Conservation (phyloP, 1,140 invertebrate species). For the Drepana arcuata region DNA sequence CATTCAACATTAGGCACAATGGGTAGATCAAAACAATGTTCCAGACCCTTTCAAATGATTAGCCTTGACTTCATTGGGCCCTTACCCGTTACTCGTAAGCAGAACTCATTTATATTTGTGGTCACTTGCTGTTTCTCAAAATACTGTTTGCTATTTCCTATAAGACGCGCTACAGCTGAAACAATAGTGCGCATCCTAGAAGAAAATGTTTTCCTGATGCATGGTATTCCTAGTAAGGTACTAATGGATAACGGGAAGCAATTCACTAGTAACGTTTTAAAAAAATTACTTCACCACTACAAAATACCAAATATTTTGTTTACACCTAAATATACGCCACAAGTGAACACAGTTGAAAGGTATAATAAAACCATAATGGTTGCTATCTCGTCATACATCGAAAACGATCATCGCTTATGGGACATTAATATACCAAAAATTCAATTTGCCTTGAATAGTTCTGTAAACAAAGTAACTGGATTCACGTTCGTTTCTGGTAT, state of each 20-base stretch:
- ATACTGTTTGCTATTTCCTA: conserved; percentile 15
- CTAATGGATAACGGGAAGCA: conserved; percentile 13
- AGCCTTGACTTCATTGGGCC: conserved; percentile 16
- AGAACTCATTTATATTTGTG: conserved; percentile 13
- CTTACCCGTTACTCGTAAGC: conserved; percentile 8
- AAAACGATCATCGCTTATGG: conserved; percentile 10
- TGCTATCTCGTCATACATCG: conserved; percentile 9
- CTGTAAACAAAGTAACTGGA: conserved; percentile 13
- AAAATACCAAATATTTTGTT: conserved; percentile 9
- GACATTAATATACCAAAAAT: conserved; percentile 9
- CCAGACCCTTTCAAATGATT: conserved; percentile 14
- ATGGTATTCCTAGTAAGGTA: conserved; percentile 11
- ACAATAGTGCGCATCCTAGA: conserved; percentile 5
- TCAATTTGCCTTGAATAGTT: conserved; percentile 14
- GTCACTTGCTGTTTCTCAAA: conserved; percentile 11
- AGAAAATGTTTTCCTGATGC: conserved; percentile 13
- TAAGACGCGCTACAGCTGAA: conserved; percentile 4
- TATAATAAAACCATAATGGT: conserved; percentile 10
- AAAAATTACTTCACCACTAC: conserved; percentile 13
- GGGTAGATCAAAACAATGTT: conserved; percentile 10
- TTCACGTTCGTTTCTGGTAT: conserved; percentile 13
- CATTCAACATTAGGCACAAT: conserved; percentile 7
- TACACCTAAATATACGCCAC: conserved; percentile 10
- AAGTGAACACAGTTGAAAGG: conserved; percentile 4
- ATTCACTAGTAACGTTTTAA: conserved; percentile 2